Base-by-base conservation (phyloP, 2,888 invertebrate species). In the Agrypnus murinus region DNA sequence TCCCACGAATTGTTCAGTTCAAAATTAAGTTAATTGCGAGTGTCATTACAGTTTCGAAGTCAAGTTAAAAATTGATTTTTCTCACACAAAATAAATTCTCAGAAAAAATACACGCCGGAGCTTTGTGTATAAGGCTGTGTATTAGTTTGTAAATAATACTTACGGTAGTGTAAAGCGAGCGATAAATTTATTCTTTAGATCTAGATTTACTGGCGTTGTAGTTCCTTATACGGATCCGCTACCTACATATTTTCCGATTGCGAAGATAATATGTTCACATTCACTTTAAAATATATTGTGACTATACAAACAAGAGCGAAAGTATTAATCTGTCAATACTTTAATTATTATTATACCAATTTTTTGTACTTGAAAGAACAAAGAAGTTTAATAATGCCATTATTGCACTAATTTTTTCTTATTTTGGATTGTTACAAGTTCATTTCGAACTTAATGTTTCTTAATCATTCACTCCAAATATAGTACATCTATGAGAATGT, bases 191-290 rank as follows among this genome's bases (percentile, higher is more conserved):
- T 43, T 59, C 40, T 9, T 43, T 25, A 14, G 59, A 45, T 59
- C 59, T 40, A 59, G 59, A 59, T 59, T 59, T 59, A 45, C 31
- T 12, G 12, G 14, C 12, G 59, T 31, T 36, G 59, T 14, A 59
- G 59, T 59, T 59, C 59, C 59, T 59, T 59, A 43, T 59, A 59
- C 31, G 59, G 59, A 59, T 59, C 59, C 43, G 59, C 59, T 43
- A 32, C 43, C 59, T 59, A 58, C 40, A 58, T 58, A 40, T 58
- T 40, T 38, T 58, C 43, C 40, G 40, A 58, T 58, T 40, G 17
- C 58, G 58, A 58, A 59, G 59, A 59, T n/a, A n/a, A n/a, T 59
- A 59, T 59, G 59, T 59, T 25, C 40, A 45, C 59, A 43, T 59
- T 59, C 59, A 59, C 59, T 59, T 34, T 59, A 12, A 43, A 31